Percentiles rank a stretch among this genome's conserved stretches.
These are phyloP conservation scores for Pectinophora gossypiella DNA, from an alignment of 1,140 invertebrate species.

Conservation along the genomic window DNA sequence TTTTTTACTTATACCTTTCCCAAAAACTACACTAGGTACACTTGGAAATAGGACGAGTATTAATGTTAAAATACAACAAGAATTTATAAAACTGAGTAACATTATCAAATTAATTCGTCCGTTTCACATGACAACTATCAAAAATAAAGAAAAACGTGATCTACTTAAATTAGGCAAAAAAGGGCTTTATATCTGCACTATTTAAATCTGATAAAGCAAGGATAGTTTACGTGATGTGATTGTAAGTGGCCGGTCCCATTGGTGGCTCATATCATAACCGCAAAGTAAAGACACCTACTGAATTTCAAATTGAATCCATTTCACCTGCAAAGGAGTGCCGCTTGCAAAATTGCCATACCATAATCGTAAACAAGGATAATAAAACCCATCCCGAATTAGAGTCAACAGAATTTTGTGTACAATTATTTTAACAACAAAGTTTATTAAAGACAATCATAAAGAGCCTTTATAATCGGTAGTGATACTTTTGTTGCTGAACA, in stretches of 20 bases:
- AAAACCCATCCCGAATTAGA: too few relatives aligned
- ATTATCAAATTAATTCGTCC: not conserved
- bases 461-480: too few relatives aligned
- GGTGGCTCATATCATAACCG: slow-evolving; percentile 52
- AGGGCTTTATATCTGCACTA: slow-evolving; percentile 17
- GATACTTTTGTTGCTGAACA: too few relatives aligned
- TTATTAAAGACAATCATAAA: too few relatives aligned
- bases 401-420: too few relatives aligned
- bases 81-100: not conserved
- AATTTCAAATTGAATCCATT: slow-evolving; percentile 49
- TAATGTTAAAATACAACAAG: too few relatives aligned
- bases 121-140: not conserved
- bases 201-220: slow-evolving; percentile 50
- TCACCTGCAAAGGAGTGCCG: slow-evolving; percentile 16
- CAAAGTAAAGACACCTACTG: slow-evolving; percentile 37
- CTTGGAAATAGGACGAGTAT: too few relatives aligned
- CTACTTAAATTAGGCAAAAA: not conserved
- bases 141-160: not conserved
- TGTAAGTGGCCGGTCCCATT: slow-evolving; percentile 27
- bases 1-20: slow-evolving; percentile 35
- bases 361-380: not conserved
- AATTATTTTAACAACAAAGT: too few relatives aligned
- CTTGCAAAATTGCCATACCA: slow-evolving; percentile 7
- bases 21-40: too few relatives aligned
- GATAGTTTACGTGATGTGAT: slow-evolving; percentile 45